phyloP scores from a whole-genome alignment of 2,797 vertebrate species.

The Diglossa cyanea region DNA sequence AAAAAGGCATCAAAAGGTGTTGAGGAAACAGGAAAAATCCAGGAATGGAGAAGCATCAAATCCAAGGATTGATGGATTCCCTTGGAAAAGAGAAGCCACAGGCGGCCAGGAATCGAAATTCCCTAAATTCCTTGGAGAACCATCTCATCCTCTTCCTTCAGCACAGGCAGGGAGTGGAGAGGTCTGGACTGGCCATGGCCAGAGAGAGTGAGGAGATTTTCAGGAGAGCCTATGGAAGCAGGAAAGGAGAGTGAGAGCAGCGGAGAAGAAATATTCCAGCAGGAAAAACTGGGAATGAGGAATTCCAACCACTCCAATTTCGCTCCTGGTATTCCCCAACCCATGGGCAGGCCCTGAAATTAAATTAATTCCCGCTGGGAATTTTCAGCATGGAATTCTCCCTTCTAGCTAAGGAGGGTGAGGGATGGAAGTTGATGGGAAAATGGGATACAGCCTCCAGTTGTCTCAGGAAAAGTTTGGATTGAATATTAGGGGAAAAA shows the following conservation, averaged over 20 bases:
- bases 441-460: rapidly evolving
- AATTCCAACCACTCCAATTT: not conserved
- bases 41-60: not conserved
- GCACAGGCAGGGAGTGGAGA: constrained; percentile 73
- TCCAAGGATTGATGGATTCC: not conserved
- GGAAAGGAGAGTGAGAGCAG: constrained; percentile 4
- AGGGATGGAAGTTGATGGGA: rapidly evolving
- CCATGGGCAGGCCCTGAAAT: not conserved
- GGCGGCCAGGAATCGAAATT: rapidly evolving
- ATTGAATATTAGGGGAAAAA: too few relatives aligned
- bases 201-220: constrained; percentile 81
- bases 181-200: constrained; percentile 79
- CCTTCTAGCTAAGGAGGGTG: not conserved
- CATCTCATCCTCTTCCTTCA: constrained; percentile 81
- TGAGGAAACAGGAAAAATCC: not conserved
- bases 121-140: not conserved
- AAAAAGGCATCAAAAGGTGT: not conserved
- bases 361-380: not conserved
- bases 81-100: not conserved
- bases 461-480: not conserved
- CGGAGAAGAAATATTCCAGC: not conserved
- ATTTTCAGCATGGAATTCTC: not conserved
- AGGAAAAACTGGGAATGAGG: rapidly evolving
- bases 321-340: not conserved
- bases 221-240: constrained; percentile 70